Evolutionary conservation across 1,140 invertebrate species (phyloP), one percentile per base, ranked within the genome.

Genomic region (Druon quercuslanigerum): DNA sequence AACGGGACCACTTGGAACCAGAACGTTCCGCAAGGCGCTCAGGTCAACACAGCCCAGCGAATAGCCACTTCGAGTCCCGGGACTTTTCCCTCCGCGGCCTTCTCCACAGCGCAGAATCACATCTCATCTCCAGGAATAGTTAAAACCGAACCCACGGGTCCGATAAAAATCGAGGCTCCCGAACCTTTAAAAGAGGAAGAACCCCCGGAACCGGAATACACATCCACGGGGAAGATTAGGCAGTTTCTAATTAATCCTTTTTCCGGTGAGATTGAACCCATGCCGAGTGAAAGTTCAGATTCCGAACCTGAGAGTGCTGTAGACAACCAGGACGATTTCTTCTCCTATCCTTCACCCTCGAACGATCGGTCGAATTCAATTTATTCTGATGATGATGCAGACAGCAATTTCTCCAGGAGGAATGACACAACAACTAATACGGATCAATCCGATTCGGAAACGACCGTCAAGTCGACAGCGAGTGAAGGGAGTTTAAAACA

Each of bases 171-270:
- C 12, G 83, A 83, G 54, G 52, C 70, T 7, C 56, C 73, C 12
- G 85, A 87, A 66, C 76, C 78, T 71, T 77, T 75, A 17, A 83
- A 87, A 77, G 78, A 76, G 79, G 88, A 79, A 9, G 82, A 86
- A 11, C 73, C 85, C 2, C 85, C 84, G 6, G 88, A 90, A 52
- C 89, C 88, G 0, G 90, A 90, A 16, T 92, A 90, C 51, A 93
- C 92, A 5, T 92, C 91, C 6, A 88, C 90, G 17, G 93, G 92
- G 1, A 93, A 94, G 82, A 92, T 94, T 74, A 92, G 94, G 66
- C 95, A 96, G 85, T 96, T 96, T 92, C 93, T 97, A 3, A 96
- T 97, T 50, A 98, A 97, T 92, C 96, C 96, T 6, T 92, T 97
- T 79, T 97, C 96, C 7, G 96, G 96, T 14, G 94, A 96, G 81